These are phyloP conservation scores for Zenarchopterus dispar DNA, from an alignment of 2,797 vertebrate genomes.

Conservation along the genomic window DNA sequence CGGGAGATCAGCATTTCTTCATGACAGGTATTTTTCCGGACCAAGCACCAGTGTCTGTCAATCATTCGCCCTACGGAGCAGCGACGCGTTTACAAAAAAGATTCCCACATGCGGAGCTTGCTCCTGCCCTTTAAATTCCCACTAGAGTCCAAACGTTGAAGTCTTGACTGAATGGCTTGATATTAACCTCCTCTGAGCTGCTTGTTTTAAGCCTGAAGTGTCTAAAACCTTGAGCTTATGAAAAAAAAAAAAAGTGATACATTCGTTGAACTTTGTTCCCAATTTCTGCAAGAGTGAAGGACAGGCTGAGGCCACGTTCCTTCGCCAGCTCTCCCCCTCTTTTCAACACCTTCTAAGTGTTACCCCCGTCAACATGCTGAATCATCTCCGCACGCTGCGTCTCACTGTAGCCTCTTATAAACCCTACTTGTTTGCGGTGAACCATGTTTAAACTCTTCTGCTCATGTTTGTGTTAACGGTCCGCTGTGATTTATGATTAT, in stretches of 20 bases:
- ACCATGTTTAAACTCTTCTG: constrained; percentile 29
- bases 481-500: constrained; percentile 9
- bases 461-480: constrained; percentile 12
- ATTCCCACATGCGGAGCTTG: not conserved
- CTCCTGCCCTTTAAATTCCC: not conserved
- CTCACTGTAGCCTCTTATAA: not conserved
- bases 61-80: constrained; percentile 25
- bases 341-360: constrained; percentile 56
- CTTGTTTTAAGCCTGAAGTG: not conserved
- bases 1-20: constrained; percentile 25
- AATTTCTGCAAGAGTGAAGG: constrained; percentile 35
- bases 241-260: not conserved
- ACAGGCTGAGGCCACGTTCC: constrained; percentile 33
- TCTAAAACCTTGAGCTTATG: not conserved
- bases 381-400: not conserved
- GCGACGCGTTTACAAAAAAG: constrained; percentile 6
- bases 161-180: not conserved
- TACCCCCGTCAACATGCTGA: constrained; percentile 54
- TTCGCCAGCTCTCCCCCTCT: not conserved
- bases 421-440: constrained; percentile 8
- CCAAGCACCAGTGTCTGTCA: constrained; percentile 53
- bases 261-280: constrained; percentile 7
- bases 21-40: constrained; percentile 26
- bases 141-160: not conserved
- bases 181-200: no score